Percentiles rank a stretch among this genome's conserved stretches.
These are phyloP conservation scores for Clistopyga incitator DNA, from an alignment of 2,888 invertebrate species.

Conservation along the genomic window DNA sequence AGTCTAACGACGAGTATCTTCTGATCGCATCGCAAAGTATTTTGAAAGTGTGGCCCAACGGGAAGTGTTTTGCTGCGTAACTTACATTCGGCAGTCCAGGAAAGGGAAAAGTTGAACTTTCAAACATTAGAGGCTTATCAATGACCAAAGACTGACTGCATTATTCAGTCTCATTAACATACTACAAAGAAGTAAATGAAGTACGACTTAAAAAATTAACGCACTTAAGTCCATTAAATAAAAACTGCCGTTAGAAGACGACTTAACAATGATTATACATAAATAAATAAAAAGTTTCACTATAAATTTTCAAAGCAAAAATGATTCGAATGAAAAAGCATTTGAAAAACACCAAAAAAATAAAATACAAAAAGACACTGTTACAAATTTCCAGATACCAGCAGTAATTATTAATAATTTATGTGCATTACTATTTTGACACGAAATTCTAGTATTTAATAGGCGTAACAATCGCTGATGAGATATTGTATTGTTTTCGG, in stretches of 20 bases:
- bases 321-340: neutral
- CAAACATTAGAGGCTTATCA: neutral
- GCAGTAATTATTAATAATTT: too few species aligned
- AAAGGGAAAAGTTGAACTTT: neutral
- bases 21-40: neutral
- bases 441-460: too few species aligned
- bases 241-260: neutral
- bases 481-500: neutral
- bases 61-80: neutral
- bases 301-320: neutral
- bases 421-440: too few species aligned
- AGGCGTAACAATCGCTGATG: too few species aligned
- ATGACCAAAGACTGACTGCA: neutral
- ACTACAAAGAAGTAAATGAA: too few species aligned
- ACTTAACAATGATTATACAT: neutral
- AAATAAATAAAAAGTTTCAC: neutral
- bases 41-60: neutral
- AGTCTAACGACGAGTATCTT: slow-evolving; percentile 13
- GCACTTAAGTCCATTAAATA: neutral
- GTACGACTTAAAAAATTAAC: neutral
- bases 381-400: too few species aligned
- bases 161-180: too few species aligned
- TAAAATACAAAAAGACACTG: too few species aligned
- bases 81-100: neutral
- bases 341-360: too few species aligned